Evolutionary conservation across 2,888 invertebrate genomes (phyloP).

Genomic region (Scaptomyza flava): DNA sequence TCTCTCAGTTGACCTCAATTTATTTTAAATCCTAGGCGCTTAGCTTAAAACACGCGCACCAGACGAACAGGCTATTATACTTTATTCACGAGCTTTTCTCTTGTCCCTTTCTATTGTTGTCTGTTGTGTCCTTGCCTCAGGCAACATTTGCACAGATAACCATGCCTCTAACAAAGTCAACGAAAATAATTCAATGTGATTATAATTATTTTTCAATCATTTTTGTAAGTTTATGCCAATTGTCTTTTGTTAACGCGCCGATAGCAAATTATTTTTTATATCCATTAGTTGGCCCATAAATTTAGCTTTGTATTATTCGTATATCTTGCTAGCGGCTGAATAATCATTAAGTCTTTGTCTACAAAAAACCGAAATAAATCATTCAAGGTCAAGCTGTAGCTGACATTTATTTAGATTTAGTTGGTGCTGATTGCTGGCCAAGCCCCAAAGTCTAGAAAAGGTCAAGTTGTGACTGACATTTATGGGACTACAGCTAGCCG

Average conservation of each 20-base stretch:
- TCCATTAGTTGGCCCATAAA: slow-evolving; percentile 22
- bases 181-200: slow-evolving; percentile 1
- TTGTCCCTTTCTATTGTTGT: slow-evolving; percentile 4
- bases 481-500: slow-evolving; percentile 30
- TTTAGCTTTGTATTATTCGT: slow-evolving; percentile 35
- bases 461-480: slow-evolving; percentile 61
- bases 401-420: slow-evolving; percentile 61
- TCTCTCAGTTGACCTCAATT: slow-evolving; percentile 70
- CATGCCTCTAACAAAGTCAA: not conserved
- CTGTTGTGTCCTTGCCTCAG: slow-evolving; percentile 13
- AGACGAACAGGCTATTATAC: slow-evolving; percentile 44
- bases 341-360: not conserved
- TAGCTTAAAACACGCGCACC: slow-evolving; percentile 67
- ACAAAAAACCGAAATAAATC: slow-evolving; percentile 25
- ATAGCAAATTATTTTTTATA: not conserved
- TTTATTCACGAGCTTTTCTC: slow-evolving; percentile 15
- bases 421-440: slow-evolving; percentile 37
- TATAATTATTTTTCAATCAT: not conserved
- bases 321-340: slow-evolving; percentile 23
- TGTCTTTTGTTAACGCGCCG: not conserved
- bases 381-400: slow-evolving; percentile 60
- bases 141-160: slow-evolving; percentile 1
- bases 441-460: slow-evolving; percentile 16
- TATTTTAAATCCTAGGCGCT: slow-evolving; percentile 73
- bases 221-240: not conserved